Evolutionary conservation across 2,888 invertebrate species (phyloP), one percentile per base, ranked within the genome.

Genomic region (Troides helena): DNA sequence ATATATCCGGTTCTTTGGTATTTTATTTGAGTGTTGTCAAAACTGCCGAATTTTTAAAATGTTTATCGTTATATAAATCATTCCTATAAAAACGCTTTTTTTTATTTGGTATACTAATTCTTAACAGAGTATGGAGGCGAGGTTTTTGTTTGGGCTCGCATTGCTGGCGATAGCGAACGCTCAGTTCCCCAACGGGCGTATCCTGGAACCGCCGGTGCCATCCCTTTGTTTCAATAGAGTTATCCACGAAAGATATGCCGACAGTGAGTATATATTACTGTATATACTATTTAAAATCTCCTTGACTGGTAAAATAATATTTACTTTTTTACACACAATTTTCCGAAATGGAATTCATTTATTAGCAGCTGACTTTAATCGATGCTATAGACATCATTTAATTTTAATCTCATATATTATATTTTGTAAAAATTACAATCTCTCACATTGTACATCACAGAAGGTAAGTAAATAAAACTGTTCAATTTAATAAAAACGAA

Each of bases 201-300:
- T 96, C 80, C 87, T 97, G 78, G 97, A 97, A 84, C 95, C 96
- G 17, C 97, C 97, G 5, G 94, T 96, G 71, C 96, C 97, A 21
- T 92, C 94, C 30, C 93, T 95, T 61, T 97, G 97, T 80, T 95
- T 96, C 21, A 95, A 96, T 85, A 94, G 97, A 75, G 90, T 92
- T 72, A 94, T 96, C 72, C 96, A 96, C 79, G 96, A 96, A 83
- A 94, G 95, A 85, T 95, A 94, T 76, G 94, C 94, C 73, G 95
- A 95, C 88, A 95, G 95, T 96, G 93, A 96, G 94, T 94, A 39
- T 50, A 50, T 50, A 50, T 2, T 50, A 50, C 17, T 2, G 21
- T 21, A 21, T 21, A 21, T 21, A 1, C 0, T 21, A 50, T 50
- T 50, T 50, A 17, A 50, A 18, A 17, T 30, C 30, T 30, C 30